Conservation (phyloP, 2,113 vertebrate genomes). For the Paralichthys olivaceus region DNA sequence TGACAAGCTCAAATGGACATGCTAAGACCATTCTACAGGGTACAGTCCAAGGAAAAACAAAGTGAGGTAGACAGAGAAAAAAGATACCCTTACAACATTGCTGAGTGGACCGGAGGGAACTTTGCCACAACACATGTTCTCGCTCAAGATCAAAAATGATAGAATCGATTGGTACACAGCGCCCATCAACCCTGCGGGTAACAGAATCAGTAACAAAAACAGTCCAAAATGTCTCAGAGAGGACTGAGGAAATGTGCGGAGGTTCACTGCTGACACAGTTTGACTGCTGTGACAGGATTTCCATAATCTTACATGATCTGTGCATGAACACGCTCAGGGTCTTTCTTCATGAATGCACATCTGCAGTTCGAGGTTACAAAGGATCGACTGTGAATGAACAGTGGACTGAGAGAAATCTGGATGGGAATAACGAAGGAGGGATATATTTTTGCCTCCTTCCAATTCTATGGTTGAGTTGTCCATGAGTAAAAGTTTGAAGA, state of each 20-base stretch:
- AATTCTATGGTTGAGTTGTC: neutral
- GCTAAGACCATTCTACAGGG: neutral
- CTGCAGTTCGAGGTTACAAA: neutral
- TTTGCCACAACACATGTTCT: too few relatives aligned
- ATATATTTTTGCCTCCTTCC: neutral
- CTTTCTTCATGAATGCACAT: conserved; percentile 7
- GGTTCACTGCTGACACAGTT: neutral
- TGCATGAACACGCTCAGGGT: neutral
- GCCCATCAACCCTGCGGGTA: too few relatives aligned
- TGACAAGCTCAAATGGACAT: too few relatives aligned
- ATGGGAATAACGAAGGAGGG: neutral
- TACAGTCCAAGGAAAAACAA: too few relatives aligned
- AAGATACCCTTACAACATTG: too few relatives aligned
- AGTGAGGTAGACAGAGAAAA: too few relatives aligned
- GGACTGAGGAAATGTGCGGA: neutral
- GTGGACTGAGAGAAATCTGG: neutral
- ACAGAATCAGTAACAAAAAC: too few relatives aligned
- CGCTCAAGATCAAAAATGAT: too few relatives aligned
- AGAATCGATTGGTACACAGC: too few relatives aligned
- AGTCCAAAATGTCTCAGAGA: neutral
- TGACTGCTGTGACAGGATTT: neutral
- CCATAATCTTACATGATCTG: neutral
- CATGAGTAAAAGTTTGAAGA: neutral
- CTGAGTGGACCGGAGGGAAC: too few relatives aligned
- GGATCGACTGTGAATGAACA: neutral